Conservation (phyloP, 2,888 invertebrate genomes). For the Heliconius sara region DNA sequence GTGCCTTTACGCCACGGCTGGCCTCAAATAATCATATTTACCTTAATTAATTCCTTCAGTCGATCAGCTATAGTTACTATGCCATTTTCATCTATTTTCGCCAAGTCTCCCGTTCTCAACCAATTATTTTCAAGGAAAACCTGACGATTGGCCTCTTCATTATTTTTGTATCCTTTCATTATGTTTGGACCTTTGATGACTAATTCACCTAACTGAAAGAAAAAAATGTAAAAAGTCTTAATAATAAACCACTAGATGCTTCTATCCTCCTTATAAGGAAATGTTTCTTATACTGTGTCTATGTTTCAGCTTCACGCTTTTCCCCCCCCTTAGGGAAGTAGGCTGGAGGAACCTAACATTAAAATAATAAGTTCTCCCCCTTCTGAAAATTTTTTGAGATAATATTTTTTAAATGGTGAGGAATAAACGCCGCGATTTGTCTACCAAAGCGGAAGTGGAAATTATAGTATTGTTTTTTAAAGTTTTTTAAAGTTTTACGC, state of each 20-base stretch:
- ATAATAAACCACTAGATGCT: neutral
- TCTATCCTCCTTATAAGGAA: too few species aligned
- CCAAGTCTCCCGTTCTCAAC: conserved; percentile 90
- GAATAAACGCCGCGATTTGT: too few species aligned
- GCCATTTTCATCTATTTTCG: conserved; percentile 86
- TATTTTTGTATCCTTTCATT: conserved; percentile 91
- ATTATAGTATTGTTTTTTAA: too few species aligned
- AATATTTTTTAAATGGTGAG: too few species aligned
- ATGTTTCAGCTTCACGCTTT: neutral
- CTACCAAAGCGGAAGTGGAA: too few species aligned
- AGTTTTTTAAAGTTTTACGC: too few species aligned
- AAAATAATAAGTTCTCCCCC: neutral
- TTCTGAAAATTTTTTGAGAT: too few species aligned
- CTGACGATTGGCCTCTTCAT: conserved; percentile 87
- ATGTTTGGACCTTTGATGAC: conserved; percentile 90
- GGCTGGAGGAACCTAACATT: neutral
- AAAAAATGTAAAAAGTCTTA: neutral
- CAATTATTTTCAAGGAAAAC: conserved; percentile 88
- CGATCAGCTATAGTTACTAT: conserved; percentile 88
- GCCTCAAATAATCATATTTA: conserved; percentile 46
- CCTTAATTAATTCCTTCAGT: conserved; percentile 93
- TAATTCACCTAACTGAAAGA: conserved; percentile 86
- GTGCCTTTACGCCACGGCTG: neutral
- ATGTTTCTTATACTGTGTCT: too few species aligned
- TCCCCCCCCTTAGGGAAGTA: neutral